Conservation (phyloP, 2,113 vertebrate genomes). For the Nesoenas mayeri region DNA sequence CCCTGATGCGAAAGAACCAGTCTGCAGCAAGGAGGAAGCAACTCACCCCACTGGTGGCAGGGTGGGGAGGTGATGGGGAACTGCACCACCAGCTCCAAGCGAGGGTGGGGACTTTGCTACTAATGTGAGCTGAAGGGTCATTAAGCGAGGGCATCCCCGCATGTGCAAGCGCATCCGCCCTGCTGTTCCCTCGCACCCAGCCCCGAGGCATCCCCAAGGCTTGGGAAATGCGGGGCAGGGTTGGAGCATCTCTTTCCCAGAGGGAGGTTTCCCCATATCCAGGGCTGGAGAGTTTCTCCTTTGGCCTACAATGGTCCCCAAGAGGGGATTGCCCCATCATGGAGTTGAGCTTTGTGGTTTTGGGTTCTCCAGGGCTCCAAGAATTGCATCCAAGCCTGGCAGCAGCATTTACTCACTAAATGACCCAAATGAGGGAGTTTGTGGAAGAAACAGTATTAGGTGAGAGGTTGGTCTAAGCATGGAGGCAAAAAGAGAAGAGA, state of each 20-base stretch:
- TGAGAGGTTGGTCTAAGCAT: background rate
- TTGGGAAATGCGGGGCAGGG: accelerated
- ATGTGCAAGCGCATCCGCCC: background rate
- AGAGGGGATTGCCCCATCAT: background rate
- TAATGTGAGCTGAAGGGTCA: constrained; percentile 34
- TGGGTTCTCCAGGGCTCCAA: background rate
- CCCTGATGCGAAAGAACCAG: accelerated
- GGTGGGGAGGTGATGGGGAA: background rate
- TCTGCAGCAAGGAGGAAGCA: background rate
- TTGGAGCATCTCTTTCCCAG: background rate
- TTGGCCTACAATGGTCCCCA: background rate
- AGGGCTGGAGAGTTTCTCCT: background rate
- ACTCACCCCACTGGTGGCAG: background rate
- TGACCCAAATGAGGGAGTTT: background rate
- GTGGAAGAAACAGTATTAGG: background rate
- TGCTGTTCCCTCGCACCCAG: background rate
- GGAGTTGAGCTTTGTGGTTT: background rate
- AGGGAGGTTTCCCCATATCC: background rate
- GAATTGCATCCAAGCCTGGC: background rate
- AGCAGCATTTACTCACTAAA: background rate
- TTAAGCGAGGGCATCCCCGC: background rate
- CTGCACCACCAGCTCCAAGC: background rate
- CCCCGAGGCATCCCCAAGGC: background rate
- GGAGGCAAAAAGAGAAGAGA: constrained; percentile 2
- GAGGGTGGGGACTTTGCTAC: constrained; percentile 8